These are phyloP conservation scores for Sinocyclocheilus anshuiensis DNA, from an alignment of 2,113 vertebrate genomes.

Conservation along the genomic window DNA sequence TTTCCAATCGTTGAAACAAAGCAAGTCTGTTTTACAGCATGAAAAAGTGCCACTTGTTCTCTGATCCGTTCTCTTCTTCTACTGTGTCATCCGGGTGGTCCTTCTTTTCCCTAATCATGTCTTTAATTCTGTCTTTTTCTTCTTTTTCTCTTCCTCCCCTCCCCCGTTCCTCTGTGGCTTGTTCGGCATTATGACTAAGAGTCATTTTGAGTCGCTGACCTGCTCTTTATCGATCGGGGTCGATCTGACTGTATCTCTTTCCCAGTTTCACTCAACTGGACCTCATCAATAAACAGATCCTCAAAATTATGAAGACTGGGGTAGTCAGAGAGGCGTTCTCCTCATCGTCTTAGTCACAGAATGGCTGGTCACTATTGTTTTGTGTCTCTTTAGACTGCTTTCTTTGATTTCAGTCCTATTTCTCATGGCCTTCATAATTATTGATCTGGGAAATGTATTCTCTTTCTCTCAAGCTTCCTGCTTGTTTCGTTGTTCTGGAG, in stretches of 20 bases:
- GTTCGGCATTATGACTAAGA: constrained; percentile 48
- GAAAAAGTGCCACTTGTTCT: constrained; percentile 19
- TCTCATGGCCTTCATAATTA: constrained; percentile 36
- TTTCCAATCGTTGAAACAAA: constrained; percentile 25
- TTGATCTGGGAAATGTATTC: constrained; percentile 43
- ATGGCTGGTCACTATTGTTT: not conserved
- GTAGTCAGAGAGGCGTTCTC: not conserved
- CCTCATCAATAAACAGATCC: constrained; percentile 46
- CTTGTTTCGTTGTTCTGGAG: constrained; percentile 1
- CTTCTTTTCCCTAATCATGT: constrained; percentile 3
- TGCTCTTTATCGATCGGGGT: constrained; percentile 52
- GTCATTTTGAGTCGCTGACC: constrained; percentile 51
- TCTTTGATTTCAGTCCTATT: not conserved
- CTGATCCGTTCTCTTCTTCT: constrained; percentile 17
- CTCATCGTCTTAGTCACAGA: too few species aligned
- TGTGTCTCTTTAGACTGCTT: not conserved
- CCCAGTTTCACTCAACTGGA: constrained; percentile 38
- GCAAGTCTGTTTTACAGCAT: constrained; percentile 16
- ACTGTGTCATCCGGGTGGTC: not conserved
- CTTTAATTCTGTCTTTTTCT: not conserved
- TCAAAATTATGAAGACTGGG: constrained; percentile 23
- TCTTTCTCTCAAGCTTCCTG: constrained; percentile 37
- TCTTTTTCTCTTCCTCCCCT: not conserved
- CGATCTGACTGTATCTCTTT: constrained; percentile 29
- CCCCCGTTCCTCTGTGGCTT: constrained; percentile 21